Evolutionary conservation across 2,113 vertebrate species (phyloP).

Genomic region (Neotragus moschatus): DNA sequence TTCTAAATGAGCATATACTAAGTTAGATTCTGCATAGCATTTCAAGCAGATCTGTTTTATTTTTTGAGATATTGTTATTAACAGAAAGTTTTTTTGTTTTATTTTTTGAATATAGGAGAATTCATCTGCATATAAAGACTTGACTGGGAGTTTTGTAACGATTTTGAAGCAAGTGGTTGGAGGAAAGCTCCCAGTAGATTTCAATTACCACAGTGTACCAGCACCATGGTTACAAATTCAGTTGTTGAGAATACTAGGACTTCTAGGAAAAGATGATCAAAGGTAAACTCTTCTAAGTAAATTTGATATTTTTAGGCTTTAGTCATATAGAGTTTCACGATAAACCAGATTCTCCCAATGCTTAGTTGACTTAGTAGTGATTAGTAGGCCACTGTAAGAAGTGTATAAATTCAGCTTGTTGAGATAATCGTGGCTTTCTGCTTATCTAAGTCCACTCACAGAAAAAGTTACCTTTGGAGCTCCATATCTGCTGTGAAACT

Average conservation of each 20-base stretch:
- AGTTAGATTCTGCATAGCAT: neutral
- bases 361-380: neutral
- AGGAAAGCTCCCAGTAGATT: slow-evolving; percentile 94
- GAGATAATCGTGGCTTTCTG: neutral
- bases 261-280: slow-evolving; percentile 93
- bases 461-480: neutral
- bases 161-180: slow-evolving; percentile 96
- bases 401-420: neutral
- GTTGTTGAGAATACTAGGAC: slow-evolving; percentile 91
- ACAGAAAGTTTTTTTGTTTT: neutral
- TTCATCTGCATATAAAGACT: slow-evolving; percentile 90
- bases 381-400: neutral
- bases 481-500: neutral
- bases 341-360: neutral
- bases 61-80: slow-evolving; percentile 37
- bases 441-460: neutral
- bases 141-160: slow-evolving; percentile 92
- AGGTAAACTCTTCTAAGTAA: slow-evolving; percentile 81
- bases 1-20: neutral
- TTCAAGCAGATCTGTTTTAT: slow-evolving; percentile 27
- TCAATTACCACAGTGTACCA: slow-evolving; percentile 96
- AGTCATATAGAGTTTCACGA: neutral
- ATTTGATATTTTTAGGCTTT: neutral
- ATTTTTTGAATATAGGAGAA: slow-evolving; percentile 81
- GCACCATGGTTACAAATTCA: slow-evolving; percentile 98